Percentiles rank a stretch among this genome's conserved stretches.
Conservation (phyloP, 2,797 vertebrate species). For the Halcyon badia region DNA sequence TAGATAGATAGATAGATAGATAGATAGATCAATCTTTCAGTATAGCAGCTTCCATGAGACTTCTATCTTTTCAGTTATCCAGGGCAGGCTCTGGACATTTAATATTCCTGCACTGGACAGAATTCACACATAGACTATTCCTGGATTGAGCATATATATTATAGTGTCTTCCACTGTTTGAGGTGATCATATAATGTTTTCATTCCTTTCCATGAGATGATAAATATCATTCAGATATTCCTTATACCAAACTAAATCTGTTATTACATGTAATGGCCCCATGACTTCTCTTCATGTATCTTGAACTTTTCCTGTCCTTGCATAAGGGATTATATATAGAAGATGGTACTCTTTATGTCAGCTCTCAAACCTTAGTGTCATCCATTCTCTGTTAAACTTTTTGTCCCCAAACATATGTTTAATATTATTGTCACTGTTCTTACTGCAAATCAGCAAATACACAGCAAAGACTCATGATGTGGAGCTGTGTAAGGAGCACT, state of each 20-base stretch:
- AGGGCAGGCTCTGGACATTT: neutral
- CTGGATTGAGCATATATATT: neutral
- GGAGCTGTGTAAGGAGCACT: neutral
- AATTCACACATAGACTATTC: neutral
- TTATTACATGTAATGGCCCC: neutral
- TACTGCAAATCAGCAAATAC: neutral
- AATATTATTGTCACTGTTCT: neutral
- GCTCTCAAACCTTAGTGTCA: neutral
- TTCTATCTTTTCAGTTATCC: neutral
- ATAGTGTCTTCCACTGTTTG: neutral
- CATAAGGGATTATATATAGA: neutral
- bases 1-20: neutral
- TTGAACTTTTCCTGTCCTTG: neutral
- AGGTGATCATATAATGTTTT: neutral
- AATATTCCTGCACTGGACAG: neutral
- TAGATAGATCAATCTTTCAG: neutral
- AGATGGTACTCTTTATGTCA: neutral
- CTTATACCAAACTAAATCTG: neutral
- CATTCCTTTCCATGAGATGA: neutral
- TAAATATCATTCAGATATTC: neutral
- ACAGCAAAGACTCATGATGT: neutral
- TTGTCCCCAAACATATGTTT: neutral
- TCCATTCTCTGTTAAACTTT: neutral
- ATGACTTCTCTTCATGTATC: neutral
- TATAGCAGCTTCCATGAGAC: neutral